phyloP scores from a whole-genome alignment of 2,797 vertebrate species.

The Oophaga sylvatica region DNA sequence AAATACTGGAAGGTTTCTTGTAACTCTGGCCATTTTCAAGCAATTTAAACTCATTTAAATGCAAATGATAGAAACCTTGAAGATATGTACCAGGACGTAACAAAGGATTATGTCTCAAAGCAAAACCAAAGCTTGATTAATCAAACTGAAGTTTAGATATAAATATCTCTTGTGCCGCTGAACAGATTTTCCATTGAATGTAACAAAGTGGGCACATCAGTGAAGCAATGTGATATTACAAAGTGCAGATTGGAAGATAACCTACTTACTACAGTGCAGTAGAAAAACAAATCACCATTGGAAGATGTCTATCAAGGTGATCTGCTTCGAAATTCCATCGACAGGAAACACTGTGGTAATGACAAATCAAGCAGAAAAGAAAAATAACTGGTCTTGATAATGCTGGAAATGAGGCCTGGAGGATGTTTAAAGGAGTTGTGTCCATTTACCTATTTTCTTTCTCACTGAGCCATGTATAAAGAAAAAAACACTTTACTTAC shows the following conservation, averaged over 20 bases:
- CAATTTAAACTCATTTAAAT: conserved; percentile 40
- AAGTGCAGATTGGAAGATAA: not conserved
- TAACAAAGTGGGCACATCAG: conserved; percentile 18
- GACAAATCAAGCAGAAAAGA: not conserved
- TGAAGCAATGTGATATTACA: conserved; percentile 11
- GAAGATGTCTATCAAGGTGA: not conserved
- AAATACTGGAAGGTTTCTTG: conserved; percentile 18
- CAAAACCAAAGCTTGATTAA: conserved; percentile 38
- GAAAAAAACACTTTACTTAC: too few relatives aligned
- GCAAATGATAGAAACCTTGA: conserved; percentile 43
- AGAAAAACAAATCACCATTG: not conserved
- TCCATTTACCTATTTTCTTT: too few relatives aligned
- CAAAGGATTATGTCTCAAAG: conserved; percentile 33
- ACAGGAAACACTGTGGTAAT: not conserved
- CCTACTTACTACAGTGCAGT: not conserved
- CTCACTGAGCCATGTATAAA: too few relatives aligned
- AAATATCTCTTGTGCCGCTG: conserved; percentile 3
- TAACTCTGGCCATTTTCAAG: conserved; percentile 18
- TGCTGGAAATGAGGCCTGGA: too few relatives aligned
- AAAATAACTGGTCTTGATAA: not conserved
- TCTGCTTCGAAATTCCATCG: not conserved
- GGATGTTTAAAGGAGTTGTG: too few relatives aligned
- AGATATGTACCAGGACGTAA: conserved; percentile 6
- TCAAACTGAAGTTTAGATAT: conserved; percentile 7
- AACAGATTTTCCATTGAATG: conserved; percentile 8